Base-by-base conservation (phyloP, 2,888 invertebrate genomes). In the Argyra leucocephala region DNA sequence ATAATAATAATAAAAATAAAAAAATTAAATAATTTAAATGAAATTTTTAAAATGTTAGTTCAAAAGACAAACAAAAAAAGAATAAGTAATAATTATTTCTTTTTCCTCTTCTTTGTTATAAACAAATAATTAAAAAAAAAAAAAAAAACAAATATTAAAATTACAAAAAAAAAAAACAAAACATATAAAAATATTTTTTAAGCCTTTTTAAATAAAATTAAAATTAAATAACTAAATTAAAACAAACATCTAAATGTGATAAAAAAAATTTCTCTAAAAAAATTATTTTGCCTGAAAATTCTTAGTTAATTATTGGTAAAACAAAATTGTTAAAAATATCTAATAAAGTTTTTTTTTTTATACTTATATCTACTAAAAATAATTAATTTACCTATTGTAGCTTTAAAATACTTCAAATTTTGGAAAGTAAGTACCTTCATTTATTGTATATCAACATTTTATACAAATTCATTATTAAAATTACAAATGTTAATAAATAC, bases 41-140 rank as follows among this genome's bases (percentile, higher is more conserved):
- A 9, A 48, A 48, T 48, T 48, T 31, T 31, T 1, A 48, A 48
- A 48, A 48, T 48, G 48, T 48, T 48, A 48, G 48, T 48, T 48
- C 48, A 48, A 48, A 48, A 37, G 18, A 31, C 18, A 3, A 48
- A 48, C 12, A 48, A 12, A 48, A 18, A 48, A n/a, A 15, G 5
- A n/a, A n/a, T n/a, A n/a, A n/a, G n/a, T n/a, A n/a, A n/a, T 18
- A 18, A 48, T 12, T 48, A 18, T 48, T 48, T 18, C 48, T 18
- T 48, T 48, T 48, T 48, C 48, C 48, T 48, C 48, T 48, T 48
- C 48, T 48, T 48, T 48, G 48, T 48, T 48, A 48, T 18, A 48
- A 48, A 48, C 48, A 48, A 48, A 48, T 12, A 18, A 15, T 10
- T 31, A 31, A 31, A 31, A 48, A 48, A 48, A 48, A 48, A 18